Conservation (phyloP, 2,797 vertebrate genomes). For the Tadarida brasiliensis region DNA sequence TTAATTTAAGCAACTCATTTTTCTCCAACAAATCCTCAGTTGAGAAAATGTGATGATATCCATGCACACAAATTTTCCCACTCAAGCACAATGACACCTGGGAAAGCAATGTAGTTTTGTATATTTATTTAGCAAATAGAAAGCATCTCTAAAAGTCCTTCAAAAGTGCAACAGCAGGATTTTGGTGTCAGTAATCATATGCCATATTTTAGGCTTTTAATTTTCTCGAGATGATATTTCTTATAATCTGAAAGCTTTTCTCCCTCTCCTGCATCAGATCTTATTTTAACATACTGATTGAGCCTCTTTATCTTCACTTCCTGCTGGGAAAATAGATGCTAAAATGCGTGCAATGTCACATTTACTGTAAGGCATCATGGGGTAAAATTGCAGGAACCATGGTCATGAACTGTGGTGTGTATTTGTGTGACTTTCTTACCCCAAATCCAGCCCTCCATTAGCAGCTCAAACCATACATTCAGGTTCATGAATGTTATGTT, state of each 20-base stretch:
- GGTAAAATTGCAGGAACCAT: constrained; percentile 60
- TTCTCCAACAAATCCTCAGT: constrained; percentile 25
- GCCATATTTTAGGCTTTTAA: constrained; percentile 79
- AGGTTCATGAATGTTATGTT: neutral
- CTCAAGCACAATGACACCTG: neutral
- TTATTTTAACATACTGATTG: constrained; percentile 84
- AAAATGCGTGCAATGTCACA: constrained; percentile 78
- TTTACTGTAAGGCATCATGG: constrained; percentile 76
- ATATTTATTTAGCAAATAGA: constrained; percentile 75
- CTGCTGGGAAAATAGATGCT: constrained; percentile 79
- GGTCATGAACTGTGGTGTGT: neutral
- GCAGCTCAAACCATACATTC: neutral
- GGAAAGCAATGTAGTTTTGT: constrained; percentile 34
- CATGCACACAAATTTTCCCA: neutral
- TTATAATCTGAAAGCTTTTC: constrained; percentile 78
- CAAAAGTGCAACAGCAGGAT: constrained; percentile 54
- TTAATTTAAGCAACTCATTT: constrained; percentile 64
- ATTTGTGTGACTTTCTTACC: neutral
- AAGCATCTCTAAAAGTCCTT: constrained; percentile 70
- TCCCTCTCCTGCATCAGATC: constrained; percentile 75
- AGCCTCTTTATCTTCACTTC: constrained; percentile 79
- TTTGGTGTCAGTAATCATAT: constrained; percentile 78
- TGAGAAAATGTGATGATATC: constrained; percentile 47
- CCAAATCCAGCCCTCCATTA: constrained; percentile 11
- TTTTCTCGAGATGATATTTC: constrained; percentile 77